Percentiles rank a stretch among this genome's conserved stretches.
Evolutionary conservation across 1,140 invertebrate genomes (phyloP).

Genomic region (Diuraphis noxia): DNA sequence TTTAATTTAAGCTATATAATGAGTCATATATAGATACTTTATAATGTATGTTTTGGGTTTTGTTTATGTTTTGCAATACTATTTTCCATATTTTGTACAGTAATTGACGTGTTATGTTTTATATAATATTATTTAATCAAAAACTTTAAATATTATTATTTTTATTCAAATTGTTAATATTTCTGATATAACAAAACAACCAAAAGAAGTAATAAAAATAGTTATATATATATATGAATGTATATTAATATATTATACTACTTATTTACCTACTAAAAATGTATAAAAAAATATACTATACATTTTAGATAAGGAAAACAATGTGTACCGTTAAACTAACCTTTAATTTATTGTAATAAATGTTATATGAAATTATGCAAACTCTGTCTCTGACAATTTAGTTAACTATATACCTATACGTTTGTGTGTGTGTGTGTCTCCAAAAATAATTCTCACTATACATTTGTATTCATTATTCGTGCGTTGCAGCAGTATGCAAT

Average conservation of each 20-base stretch:
- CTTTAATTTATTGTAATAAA: conserved; percentile 52
- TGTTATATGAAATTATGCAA: conserved; percentile 43
- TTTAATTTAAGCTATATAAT: not conserved
- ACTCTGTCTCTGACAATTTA: conserved; percentile 5
- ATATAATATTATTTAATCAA: conserved; percentile 19
- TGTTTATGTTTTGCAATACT: not conserved
- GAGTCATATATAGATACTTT: not conserved
- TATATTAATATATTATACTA: not conserved
- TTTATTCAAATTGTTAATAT: conserved; percentile 33
- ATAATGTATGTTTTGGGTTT: not conserved
- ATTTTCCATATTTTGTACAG: conserved; percentile 5
- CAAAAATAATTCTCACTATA: not conserved
- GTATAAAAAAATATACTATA: conserved; percentile 41
- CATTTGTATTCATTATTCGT: conserved; percentile 41
- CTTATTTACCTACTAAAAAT: conserved; percentile 19
- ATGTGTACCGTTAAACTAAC: conserved; percentile 53
- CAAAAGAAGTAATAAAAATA: conserved; percentile 16
- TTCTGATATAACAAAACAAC: conserved; percentile 15
- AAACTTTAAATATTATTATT: not conserved
- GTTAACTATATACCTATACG: not conserved
- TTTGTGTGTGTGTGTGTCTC: not conserved
- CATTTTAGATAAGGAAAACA: conserved; percentile 43
- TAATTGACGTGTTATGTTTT: conserved; percentile 4
- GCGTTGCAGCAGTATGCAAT: conserved; percentile 27
- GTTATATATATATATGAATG: conserved; percentile 10